Conservation (phyloP, 2,888 invertebrate genomes). For the Chalcis sispes region DNA sequence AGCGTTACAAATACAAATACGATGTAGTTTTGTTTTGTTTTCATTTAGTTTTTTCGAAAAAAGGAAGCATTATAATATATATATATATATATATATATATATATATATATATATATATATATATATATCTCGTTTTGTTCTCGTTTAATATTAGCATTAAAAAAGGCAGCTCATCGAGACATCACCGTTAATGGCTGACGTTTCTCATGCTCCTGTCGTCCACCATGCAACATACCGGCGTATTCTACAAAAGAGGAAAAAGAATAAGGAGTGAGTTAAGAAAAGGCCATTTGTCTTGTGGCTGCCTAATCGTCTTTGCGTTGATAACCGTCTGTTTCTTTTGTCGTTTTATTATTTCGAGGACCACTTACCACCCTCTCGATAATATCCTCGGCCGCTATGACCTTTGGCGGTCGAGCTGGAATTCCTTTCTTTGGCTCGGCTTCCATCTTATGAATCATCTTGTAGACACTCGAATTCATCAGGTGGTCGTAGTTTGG, state of each 20-base stretch:
- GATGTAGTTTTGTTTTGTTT: too few relatives aligned
- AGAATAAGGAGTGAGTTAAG: not conserved
- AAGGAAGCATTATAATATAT: too few relatives aligned
- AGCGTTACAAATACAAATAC: too few relatives aligned
- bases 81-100: too few relatives aligned
- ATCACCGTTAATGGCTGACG: conserved; percentile 21
- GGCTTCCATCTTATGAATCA: conserved; percentile 86
- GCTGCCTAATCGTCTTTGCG: not conserved
- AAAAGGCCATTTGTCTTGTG: not conserved
- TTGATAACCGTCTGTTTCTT: not conserved
- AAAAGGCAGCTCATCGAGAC: too few relatives aligned
- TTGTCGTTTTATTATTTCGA: not conserved
- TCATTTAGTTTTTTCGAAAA: too few relatives aligned
- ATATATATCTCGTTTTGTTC: too few relatives aligned
- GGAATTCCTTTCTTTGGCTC: conserved; percentile 83
- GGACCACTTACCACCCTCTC: conserved; percentile 70
- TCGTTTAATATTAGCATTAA: too few relatives aligned
- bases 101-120: too few relatives aligned
- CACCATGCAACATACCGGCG: conserved; percentile 68
- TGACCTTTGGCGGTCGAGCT: conserved; percentile 80
- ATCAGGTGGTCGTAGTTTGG: conserved; percentile 85
- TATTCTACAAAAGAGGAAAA: conserved; percentile 67
- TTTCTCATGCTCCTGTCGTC: conserved; percentile 69
- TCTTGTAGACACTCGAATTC: conserved; percentile 87
- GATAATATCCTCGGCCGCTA: conserved; percentile 82